Evolutionary conservation across 2,797 vertebrate genomes (phyloP).

Genomic region (Chloroceryle inda): DNA sequence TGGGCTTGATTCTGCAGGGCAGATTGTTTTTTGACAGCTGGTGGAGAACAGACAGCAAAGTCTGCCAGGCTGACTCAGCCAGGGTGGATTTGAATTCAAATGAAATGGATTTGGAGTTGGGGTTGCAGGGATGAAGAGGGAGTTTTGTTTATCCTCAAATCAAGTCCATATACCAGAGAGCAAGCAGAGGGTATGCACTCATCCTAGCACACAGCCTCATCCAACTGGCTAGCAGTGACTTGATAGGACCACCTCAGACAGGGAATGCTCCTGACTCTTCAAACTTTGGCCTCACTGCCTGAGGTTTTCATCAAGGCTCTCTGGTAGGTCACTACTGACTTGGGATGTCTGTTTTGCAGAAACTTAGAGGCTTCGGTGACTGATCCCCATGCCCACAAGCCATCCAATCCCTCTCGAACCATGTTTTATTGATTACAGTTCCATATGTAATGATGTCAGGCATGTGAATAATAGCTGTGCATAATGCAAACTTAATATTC

Average conservation of each 20-base stretch:
- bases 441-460: conserved; percentile 58
- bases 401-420: neutral
- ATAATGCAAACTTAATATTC: conserved; percentile 72
- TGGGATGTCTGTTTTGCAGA: neutral
- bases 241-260: neutral
- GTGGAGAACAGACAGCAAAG: neutral
- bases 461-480: conserved; percentile 52
- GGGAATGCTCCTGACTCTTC: neutral
- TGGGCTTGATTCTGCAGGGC: conserved; percentile 37
- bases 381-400: conserved; percentile 59
- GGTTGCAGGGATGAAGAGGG: neutral
- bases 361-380: neutral
- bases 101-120: neutral
- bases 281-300: neutral
- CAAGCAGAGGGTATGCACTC: neutral
- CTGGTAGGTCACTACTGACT: conserved; percentile 1
- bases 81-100: neutral
- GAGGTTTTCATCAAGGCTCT: conserved; percentile 8
- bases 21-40: conserved; percentile 56
- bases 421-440: conserved; percentile 70
- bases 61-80: conserved; percentile 54
- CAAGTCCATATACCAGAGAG: neutral
- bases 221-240: neutral
- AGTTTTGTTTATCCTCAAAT: neutral
- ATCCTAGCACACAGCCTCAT: neutral